Conservation (phyloP, 2,113 vertebrate species). For the Sceloporus tristichus region DNA sequence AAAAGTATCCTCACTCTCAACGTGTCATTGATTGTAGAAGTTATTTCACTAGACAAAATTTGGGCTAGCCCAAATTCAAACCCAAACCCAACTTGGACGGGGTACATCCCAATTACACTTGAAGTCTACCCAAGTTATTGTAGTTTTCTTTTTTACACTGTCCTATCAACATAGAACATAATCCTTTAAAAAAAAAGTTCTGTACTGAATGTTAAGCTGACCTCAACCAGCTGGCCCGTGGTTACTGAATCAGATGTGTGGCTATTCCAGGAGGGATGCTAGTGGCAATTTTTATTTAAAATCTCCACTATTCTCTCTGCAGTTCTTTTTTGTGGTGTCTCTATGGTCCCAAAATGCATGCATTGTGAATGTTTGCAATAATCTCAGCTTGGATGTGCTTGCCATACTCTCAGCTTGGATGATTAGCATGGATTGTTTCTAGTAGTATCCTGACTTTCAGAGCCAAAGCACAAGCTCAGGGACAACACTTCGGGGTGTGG, state of each 20-base stretch:
- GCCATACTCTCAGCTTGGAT: not conserved
- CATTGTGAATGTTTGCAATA: too few species aligned
- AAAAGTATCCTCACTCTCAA: too few species aligned
- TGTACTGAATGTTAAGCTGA: not conserved
- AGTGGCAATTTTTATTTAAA: not conserved
- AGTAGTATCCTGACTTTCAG: not conserved
- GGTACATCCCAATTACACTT: not conserved
- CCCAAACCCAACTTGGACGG: too few species aligned
- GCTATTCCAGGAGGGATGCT: not conserved
- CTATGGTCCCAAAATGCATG: not conserved
- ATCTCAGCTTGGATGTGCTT: not conserved
- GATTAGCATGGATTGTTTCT: not conserved
- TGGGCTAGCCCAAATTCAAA: too few species aligned
- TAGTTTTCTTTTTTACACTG: not conserved
- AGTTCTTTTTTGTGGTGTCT: not conserved
- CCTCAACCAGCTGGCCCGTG: not conserved
- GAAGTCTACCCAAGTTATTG: not conserved
- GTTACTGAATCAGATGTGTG: not conserved
- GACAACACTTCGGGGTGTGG: not conserved
- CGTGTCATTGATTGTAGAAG: not conserved
- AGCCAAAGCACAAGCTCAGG: not conserved
- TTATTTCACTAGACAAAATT: fast-evolving
- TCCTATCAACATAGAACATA: not conserved
- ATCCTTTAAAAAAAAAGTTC: not conserved
- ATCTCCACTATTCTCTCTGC: not conserved